Base-by-base conservation (phyloP, 1,140 invertebrate species). In the Antheraea pernyi region DNA sequence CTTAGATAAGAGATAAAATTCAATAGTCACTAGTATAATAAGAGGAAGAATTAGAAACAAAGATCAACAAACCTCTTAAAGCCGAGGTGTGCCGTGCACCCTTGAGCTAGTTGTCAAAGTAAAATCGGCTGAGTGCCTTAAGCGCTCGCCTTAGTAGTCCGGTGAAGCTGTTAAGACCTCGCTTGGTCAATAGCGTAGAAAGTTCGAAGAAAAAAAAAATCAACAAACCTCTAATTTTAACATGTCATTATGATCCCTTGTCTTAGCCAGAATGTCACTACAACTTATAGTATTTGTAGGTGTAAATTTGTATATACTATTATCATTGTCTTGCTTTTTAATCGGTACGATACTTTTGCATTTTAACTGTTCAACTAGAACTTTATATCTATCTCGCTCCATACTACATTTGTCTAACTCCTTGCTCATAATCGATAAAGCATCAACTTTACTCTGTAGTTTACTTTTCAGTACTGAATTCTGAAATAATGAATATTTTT, bases 371-470 rank as follows among this genome's bases (percentile, higher is more conserved):
- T 97, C 97, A 4, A 96, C 96, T 93, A 97, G 95, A 19, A 97
- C 82, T 86, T 97, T 97, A 78, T 96, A 97, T 81, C 96, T 95
- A 86, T 98, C 97, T 61, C 96, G 89, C 81, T 98, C 96, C 70
- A 94, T 95, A 71, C 95, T 95, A 84, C 95, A 97, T 89, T 97
- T 94, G 72, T 97, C 95, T 60, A 97, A 86, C 81, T 98, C 96
- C 79, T 95, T 94, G 69, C 94, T 96, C 78, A 97, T 89, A 66
- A 97, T 96, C 5, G 95, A 87, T 58, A 98, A 79, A 6, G 97
- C 96, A 89, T 97, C 96, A 58, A 95, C 94, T 91, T 97, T 97
- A 79, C 96, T 96, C 79, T 97, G 95, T 46, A 97, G 86, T 85
- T 97, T 97, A 74, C 95, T 95, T 77, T 94, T 93, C 11, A 95